A percentile compares a stretch with the other conserved stretches of the same genome.
These are phyloP conservation scores for Athalia circularis DNA, from an alignment of 2,888 invertebrate genomes.

Conservation along the genomic window DNA sequence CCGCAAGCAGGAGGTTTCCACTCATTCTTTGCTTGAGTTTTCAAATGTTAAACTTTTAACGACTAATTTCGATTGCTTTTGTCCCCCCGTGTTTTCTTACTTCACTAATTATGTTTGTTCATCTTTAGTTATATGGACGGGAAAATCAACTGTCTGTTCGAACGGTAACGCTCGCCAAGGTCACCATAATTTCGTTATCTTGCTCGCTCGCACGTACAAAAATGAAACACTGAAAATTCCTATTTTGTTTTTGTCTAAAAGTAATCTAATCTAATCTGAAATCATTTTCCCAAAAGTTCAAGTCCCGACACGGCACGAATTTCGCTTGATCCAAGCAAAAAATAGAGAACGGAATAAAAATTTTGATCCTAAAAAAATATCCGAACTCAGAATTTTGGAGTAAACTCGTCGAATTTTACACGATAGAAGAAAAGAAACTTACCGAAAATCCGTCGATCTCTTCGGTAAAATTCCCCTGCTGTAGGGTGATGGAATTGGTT, in stretches of 20 bases:
- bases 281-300: too few relatives aligned
- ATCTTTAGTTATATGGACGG: background rate
- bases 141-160: background rate
- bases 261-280: background rate
- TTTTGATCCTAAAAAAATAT: too few relatives aligned
- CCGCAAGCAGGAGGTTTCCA: background rate
- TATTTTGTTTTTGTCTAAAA: background rate
- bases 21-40: background rate
- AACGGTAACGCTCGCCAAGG: background rate
- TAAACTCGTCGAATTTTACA: background rate
- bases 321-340: background rate
- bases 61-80: slow-evolving; percentile 12
- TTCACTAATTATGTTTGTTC: slow-evolving; percentile 11
- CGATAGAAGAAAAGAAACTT: slow-evolving; percentile 48
- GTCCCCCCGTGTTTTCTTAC: background rate
- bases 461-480: slow-evolving; percentile 70
- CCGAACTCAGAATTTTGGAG: background rate
- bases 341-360: background rate
- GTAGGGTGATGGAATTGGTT: slow-evolving; percentile 71
- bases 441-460: slow-evolving; percentile 70
- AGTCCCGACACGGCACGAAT: background rate
- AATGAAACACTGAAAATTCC: background rate
- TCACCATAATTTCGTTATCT: too few relatives aligned
- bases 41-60: background rate
- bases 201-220: too few relatives aligned